Base-by-base conservation (phyloP, 2,888 invertebrate genomes). In the Agrotis segetum region DNA sequence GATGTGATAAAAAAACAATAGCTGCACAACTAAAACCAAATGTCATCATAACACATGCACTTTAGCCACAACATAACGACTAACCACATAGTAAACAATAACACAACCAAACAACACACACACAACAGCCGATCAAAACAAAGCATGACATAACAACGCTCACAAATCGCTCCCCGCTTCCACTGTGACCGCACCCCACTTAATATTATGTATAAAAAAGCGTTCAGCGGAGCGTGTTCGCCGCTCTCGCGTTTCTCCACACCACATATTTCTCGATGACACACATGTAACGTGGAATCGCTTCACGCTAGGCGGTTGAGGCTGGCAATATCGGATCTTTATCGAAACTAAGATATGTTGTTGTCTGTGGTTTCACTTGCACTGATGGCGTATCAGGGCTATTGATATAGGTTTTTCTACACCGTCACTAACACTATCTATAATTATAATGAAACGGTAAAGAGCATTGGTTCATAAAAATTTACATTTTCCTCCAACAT, bases 191-290 rank as follows among this genome's bases (percentile, higher is more conserved):
- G 29, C 81, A 65, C 44, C 77, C 65, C 14, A 67, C 64, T 76
- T 79, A 73, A 83, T 77, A 79, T 84, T 85, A 82, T 85, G 85
- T 76, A 84, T 87, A 91, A 94, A 94, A 94, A 93, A 88, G 90
- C 88, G 88, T 67, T 84, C 94, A 93, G 77, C 92, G 87, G 87
- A 95, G 89, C 95, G 92, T 93, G 89, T 82, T 77, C 81, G 86
- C 90, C 88, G 90, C 93, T 92, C 92, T 91, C 92, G 93, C 94
- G 94, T 96, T 96, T 96, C 96, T 93, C 95, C 93, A 90, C 92
- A 87, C 88, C 88, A 91, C 95, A 94, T 95, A 92, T 91, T 95
- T 95, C 91, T 89, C 85, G 89, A 89, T 92, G 94, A 94, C 95
- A 94, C 92, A 95, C 92, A 93, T 94, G 93, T 92, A 88, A 86